These are phyloP conservation scores for Silurus lanzhouensis DNA, from an alignment of 2,797 vertebrate species.

Conservation along the genomic window DNA sequence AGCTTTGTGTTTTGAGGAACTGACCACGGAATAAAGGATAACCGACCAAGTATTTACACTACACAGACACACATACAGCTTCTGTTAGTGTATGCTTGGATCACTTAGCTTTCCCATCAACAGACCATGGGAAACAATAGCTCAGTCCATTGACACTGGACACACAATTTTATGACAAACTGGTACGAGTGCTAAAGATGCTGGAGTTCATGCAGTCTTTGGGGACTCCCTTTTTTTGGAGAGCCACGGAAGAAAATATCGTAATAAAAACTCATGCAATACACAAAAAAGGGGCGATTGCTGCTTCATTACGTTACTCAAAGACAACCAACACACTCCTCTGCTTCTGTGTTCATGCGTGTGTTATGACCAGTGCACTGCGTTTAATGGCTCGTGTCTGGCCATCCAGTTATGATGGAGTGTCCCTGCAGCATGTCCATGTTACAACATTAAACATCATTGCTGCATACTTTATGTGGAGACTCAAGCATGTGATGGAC, in stretches of 20 bases:
- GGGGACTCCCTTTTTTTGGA: background rate
- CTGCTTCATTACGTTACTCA: background rate
- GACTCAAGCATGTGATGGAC: background rate
- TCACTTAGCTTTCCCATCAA: background rate
- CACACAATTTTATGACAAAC: constrained; percentile 1
- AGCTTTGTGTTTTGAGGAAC: background rate
- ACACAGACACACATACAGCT: background rate
- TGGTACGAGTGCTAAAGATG: background rate
- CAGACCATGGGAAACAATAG: background rate
- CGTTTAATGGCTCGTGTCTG: constrained; percentile 1
- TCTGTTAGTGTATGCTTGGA: background rate
- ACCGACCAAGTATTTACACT: background rate
- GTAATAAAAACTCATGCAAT: too few species aligned
- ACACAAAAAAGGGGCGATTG: background rate
- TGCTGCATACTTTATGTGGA: background rate
- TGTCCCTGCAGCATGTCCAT: constrained; percentile 15
- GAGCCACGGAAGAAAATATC: background rate
- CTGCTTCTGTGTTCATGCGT: background rate
- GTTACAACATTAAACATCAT: constrained; percentile 17
- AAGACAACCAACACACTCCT: background rate
- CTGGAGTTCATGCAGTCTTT: background rate
- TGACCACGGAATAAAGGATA: background rate
- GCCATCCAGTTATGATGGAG: constrained; percentile 3
- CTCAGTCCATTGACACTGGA: background rate
- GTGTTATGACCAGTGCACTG: constrained; percentile 25